Conservation (phyloP, 2,797 vertebrate species). For the Sebastes baramenuke region DNA sequence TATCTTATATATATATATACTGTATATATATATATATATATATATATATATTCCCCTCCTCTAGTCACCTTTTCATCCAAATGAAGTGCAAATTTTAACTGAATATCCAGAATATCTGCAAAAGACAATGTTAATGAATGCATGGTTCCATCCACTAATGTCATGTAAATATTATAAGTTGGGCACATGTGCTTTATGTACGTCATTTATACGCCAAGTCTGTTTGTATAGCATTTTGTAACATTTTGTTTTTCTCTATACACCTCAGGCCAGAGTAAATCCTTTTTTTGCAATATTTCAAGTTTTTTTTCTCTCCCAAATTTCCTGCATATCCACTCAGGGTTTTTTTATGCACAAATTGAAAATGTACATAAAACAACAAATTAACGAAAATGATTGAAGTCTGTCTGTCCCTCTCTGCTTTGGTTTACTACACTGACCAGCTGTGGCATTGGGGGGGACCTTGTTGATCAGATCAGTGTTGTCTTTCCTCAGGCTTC, state of each 20-base stretch:
- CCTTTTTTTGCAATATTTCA: neutral
- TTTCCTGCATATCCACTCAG: neutral
- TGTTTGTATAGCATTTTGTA: neutral
- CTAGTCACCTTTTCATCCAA: neutral
- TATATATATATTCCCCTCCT: neutral
- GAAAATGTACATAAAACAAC: neutral
- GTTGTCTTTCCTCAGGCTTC: constrained; percentile 16
- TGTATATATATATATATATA: too few species aligned
- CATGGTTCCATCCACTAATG: neutral
- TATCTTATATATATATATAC: neutral
- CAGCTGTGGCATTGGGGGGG: neutral
- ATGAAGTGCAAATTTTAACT: neutral
- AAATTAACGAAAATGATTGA: neutral
- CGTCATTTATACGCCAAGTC: neutral
- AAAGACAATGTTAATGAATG: neutral
- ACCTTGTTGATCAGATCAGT: constrained; percentile 9
- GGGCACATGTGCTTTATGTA: neutral
- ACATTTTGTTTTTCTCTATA: neutral
- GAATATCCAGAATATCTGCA: neutral
- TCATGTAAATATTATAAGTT: neutral
- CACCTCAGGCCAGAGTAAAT: neutral
- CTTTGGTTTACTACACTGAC: neutral
- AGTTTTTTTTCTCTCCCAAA: neutral
- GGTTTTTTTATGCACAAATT: neutral
- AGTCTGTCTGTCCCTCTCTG: neutral